These are phyloP conservation scores for Gobio occitaniae DNA, from an alignment of 2,797 vertebrate species.

Conservation along the genomic window DNA sequence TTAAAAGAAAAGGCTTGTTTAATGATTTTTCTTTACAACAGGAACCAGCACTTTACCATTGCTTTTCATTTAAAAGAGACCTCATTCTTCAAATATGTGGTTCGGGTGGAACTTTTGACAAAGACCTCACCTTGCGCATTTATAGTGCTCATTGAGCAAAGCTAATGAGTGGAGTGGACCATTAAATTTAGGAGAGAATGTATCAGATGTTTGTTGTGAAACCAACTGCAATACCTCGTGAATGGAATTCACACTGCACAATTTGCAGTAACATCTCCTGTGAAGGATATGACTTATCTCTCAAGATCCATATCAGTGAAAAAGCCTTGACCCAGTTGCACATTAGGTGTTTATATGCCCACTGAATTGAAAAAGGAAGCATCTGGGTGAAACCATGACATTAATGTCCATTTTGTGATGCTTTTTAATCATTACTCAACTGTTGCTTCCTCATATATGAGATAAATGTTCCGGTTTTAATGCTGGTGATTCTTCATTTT, in stretches of 20 bases:
- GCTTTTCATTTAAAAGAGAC: neutral
- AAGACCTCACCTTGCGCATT: neutral
- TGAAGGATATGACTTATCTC: neutral
- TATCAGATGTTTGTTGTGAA: neutral
- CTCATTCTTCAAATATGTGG: neutral
- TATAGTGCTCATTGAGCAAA: neutral
- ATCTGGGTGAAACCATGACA: neutral
- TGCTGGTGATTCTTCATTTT: conserved; percentile 18
- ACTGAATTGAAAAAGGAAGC: neutral
- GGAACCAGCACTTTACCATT: neutral
- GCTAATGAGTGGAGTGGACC: neutral
- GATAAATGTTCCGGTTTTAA: conserved; percentile 33
- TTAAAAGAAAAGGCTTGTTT: neutral
- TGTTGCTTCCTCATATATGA: conserved; percentile 25
- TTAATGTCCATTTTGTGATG: neutral
- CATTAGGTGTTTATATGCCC: neutral
- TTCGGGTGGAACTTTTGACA: neutral
- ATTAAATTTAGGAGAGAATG: neutral
- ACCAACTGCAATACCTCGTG: neutral
- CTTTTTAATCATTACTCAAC: neutral
- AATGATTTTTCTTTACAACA: neutral
- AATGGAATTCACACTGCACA: neutral
- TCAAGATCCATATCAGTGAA: neutral
- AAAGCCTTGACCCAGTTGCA: neutral
- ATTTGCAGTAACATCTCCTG: neutral